Base-by-base conservation (phyloP, 2,888 invertebrate genomes). In the Hanleya hanleyi region DNA sequence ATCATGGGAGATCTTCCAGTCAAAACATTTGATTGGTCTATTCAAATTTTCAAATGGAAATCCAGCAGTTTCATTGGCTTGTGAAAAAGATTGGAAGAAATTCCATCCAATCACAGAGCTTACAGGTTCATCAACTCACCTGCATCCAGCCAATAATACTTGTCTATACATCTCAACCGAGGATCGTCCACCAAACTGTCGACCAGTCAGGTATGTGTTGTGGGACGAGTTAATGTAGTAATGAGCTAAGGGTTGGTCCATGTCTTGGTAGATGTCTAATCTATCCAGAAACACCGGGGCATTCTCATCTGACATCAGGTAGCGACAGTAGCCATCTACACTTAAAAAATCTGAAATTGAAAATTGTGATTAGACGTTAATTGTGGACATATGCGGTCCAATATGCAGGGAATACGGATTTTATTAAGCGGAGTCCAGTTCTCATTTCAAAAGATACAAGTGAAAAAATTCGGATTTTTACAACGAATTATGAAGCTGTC, bases 221-320 rank as follows among this genome's bases (percentile, higher is more conserved):
- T 91, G 91, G 1, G 91, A 91, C 41, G 97, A 98, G 93, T 99
- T 99, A 88, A 99, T 99, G 92, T 98, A 99, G 92, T 99, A 99
- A 90, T 99, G 99, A 9, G 97, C 95, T 70, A 99, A 91, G 0
- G 99, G 96, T 90, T 99, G 98, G 90, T 99, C 99, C 99, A 99
- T 99, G 81, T 99, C 99, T 90, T 92, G 92, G 85, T 92, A 92
- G 87, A 96, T 95, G 90, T 98, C 98, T 82, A 99, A 92, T n/a
- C 98, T 93, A 91, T 99, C 99, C 81, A 99, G 93, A 92, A 99
- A 99, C 78, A 99, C 99, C 0, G 99, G 99, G 0, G 99, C 98
- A 92, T 99, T 99, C 92, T 99, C 99, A 91, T 99, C 99, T 0
- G 99, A 99, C 98, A 99, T 99, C 81, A 99, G 93, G 92, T 99